Evolutionary conservation across 2,888 invertebrate species (phyloP), one percentile per base, ranked within the genome.

Genomic region (Mamestra brassicae): DNA sequence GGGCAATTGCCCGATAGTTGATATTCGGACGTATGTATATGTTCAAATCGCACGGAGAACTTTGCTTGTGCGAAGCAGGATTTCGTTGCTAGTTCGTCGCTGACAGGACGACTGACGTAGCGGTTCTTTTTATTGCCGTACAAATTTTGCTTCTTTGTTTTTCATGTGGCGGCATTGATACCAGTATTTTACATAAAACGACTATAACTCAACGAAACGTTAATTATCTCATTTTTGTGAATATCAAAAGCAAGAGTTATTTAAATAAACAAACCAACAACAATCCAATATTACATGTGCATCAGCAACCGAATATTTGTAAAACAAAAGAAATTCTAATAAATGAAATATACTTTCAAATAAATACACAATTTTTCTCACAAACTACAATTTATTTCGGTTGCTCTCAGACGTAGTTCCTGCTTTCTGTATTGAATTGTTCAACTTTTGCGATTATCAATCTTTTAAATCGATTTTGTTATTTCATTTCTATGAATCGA

Each of bases 381-480:
- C 34, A 45, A 66, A 78, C 63, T 58, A 42, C 83, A 71, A 82
- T 81, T 62, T 76, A 76, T 66, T 54, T 54, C 38, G 26, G 13
- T 78, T 82, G 36, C 55, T 67, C 55, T 67, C 58, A 67, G 4
- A 55, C 34, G 63, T 13, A 71, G 66, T 67, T 77, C 71, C 78
- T n/a, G 55, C 55, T 77, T 71, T 67, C 13, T 58, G 42, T 62
- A 82, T 34, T 10, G 58, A 45, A 77, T 77, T 65, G 81, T 81
- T 82, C 45, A 58, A 71, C 54, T 55, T 71, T 60, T 26, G 34
- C 65, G 61, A 71, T 71, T 66, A 77, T 82, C 83, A 78, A 82
- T 80, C 80, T 78, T 80, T 64, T 64, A 58, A 71, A 82, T 64
- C 67, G 78, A 71, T 80, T 71, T 61, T 52, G 65, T 77, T 78